These are phyloP conservation scores for Lipophrys pholis DNA, from an alignment of 2,113 vertebrate genomes.

Conservation along the genomic window DNA sequence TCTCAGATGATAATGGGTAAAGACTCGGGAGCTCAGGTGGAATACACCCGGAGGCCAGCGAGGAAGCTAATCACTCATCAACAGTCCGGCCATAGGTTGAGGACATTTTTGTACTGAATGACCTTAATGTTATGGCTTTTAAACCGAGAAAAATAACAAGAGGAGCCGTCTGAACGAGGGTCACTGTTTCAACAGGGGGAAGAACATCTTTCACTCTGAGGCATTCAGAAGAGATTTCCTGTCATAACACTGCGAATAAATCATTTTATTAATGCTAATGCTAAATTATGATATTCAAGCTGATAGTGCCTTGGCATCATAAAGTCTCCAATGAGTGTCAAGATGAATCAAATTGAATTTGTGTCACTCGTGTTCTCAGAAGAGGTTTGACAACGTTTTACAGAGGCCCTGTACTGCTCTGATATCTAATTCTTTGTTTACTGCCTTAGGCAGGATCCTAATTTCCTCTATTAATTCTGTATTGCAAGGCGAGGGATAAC, in stretches of 20 bases:
- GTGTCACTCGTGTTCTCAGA: slow-evolving; percentile 41
- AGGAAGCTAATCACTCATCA: slow-evolving; percentile 54
- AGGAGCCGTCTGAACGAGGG: slow-evolving; percentile 3
- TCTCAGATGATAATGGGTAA: slow-evolving; percentile 37
- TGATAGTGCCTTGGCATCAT: slow-evolving; percentile 24
- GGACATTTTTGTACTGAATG: slow-evolving; percentile 32
- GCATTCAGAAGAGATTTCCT: not conserved
- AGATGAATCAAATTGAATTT: slow-evolving; percentile 35
- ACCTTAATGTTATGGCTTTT: slow-evolving; percentile 32
- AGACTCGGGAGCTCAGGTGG: slow-evolving; percentile 33
- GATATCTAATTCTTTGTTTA: slow-evolving; percentile 61
- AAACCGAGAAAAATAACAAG: slow-evolving; percentile 23
- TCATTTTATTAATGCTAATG: not conserved
- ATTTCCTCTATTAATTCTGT: slow-evolving; percentile 68
- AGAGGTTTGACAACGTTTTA: slow-evolving; percentile 55
- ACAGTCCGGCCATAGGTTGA: slow-evolving; percentile 18
- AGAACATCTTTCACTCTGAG: not conserved
- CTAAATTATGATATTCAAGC: slow-evolving; percentile 18
- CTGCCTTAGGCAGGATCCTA: slow-evolving; percentile 51
- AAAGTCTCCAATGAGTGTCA: slow-evolving; percentile 22
- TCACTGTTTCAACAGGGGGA: not conserved
- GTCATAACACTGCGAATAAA: not conserved
- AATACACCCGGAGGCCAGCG: slow-evolving; percentile 39
- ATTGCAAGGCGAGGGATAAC: slow-evolving; percentile 47
- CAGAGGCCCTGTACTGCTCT: slow-evolving; percentile 21